A percentile compares a stretch with the other conserved stretches of the same genome.
Conservation (phyloP, 1,140 invertebrate species). For the Meloidogyne floridensis region DNA sequence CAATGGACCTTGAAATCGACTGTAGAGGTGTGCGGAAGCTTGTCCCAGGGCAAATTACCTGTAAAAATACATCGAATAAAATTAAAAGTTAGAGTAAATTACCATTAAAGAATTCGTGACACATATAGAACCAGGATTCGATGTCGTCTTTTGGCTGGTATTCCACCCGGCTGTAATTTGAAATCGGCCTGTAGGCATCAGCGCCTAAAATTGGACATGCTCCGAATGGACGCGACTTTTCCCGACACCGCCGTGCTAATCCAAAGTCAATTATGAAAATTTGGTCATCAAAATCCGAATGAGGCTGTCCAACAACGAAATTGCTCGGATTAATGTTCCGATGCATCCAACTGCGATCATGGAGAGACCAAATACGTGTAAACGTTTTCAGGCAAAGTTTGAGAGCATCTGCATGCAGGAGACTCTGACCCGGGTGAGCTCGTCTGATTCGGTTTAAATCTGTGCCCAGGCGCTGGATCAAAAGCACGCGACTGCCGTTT, state of each 20-base stretch:
- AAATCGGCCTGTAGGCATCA: background rate
- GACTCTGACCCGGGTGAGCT: background rate
- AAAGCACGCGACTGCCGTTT: background rate
- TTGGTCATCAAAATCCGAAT: background rate
- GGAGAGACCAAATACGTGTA: background rate
- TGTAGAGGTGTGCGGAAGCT: background rate
- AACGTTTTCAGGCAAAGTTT: constrained; percentile 5
- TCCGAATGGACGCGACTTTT: background rate
- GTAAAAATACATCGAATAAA: background rate
- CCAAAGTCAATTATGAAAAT: background rate
- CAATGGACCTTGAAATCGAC: background rate
- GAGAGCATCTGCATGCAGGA: background rate
- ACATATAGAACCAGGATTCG: background rate
- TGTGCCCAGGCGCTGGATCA: background rate
- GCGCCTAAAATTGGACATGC: background rate
- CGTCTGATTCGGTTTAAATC: background rate
- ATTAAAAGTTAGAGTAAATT: background rate
- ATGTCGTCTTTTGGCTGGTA: background rate
- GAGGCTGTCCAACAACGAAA: background rate
- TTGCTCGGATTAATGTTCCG: background rate
- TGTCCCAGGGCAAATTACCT: background rate
- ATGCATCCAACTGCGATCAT: constrained; percentile 3
- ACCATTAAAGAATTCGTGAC: constrained; percentile 6
- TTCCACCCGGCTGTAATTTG: background rate
- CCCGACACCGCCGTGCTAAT: background rate